These are phyloP conservation scores for Fragum sueziense DNA, from an alignment of 2,888 invertebrate species.

Conservation along the genomic window DNA sequence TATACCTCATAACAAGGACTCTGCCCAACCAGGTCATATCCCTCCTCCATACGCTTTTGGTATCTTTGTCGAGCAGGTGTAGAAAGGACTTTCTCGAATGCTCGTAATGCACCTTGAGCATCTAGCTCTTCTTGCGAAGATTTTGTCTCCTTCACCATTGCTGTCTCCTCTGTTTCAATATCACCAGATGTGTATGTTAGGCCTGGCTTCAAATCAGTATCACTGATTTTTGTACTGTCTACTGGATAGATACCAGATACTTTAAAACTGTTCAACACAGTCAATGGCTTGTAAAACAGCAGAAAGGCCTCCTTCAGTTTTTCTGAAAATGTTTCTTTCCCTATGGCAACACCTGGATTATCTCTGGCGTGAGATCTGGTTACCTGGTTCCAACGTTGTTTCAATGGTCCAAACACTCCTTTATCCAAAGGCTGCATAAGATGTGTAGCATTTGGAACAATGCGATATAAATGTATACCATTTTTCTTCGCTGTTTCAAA, in stretches of 20 bases:
- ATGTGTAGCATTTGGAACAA: slow-evolving; percentile 56
- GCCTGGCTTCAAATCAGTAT: slow-evolving; percentile 24
- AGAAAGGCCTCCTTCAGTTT: slow-evolving; percentile 53
- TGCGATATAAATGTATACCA: slow-evolving; percentile 47
- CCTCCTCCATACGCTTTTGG: slow-evolving; percentile 22
- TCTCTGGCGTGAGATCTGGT: slow-evolving; percentile 37
- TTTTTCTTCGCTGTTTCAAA: slow-evolving; percentile 40
- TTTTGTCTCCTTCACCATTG: not conserved
- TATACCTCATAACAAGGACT: slow-evolving; percentile 36
- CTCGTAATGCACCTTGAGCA: slow-evolving; percentile 15
- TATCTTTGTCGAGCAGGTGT: slow-evolving; percentile 35
- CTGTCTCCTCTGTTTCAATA: not conserved
- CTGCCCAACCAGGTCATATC: slow-evolving; percentile 25
- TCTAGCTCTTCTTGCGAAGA: slow-evolving; percentile 10
- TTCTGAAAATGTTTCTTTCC: slow-evolving; percentile 53
- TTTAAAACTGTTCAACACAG: slow-evolving; percentile 51
- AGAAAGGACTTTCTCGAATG: slow-evolving; percentile 18
- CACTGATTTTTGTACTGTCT: slow-evolving; percentile 16
- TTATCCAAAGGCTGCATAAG: slow-evolving; percentile 63
- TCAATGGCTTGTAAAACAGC: slow-evolving; percentile 52
- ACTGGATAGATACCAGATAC: slow-evolving; percentile 52
- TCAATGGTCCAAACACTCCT: slow-evolving; percentile 59
- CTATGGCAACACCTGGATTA: slow-evolving; percentile 46
- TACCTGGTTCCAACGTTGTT: slow-evolving; percentile 48
- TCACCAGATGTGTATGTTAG: not conserved